Conservation (phyloP, 1,140 invertebrate species). For the Olivierus martensii region DNA sequence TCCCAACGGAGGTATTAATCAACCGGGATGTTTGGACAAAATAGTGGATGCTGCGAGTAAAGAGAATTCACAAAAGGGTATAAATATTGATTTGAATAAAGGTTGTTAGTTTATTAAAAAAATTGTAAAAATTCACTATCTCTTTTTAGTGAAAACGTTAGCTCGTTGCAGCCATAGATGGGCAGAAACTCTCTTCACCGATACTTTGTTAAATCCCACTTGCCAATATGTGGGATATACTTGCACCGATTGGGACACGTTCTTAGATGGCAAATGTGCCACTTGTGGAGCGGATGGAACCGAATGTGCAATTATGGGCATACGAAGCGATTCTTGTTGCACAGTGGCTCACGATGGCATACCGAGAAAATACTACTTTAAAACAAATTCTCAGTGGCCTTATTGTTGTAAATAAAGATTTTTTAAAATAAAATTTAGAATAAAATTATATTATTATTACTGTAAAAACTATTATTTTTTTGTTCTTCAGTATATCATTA, state of each 20-base stretch:
- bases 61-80: no score
- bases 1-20: conserved; percentile 57
- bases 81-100: no score
- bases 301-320: neutral
- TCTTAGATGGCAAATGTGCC: neutral
- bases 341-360: neutral
- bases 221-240: neutral
- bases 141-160: no score
- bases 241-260: neutral
- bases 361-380: neutral
- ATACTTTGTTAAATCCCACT: neutral
- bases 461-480: no score
- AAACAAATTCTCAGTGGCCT: neutral
- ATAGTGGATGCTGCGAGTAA: no score
- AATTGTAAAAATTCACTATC: no score
- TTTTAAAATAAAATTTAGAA: neutral
- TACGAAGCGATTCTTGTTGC: neutral
- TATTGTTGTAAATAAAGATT: neutral
- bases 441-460: no score
- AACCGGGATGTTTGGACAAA: conserved; percentile 2
- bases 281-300: neutral
- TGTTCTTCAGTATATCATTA: neutral
- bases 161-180: no score
- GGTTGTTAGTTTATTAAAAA: no score
- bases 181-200: no score